Evolutionary conservation across 2,888 invertebrate species (phyloP).

Genomic region (Trichopria drosophilae): DNA sequence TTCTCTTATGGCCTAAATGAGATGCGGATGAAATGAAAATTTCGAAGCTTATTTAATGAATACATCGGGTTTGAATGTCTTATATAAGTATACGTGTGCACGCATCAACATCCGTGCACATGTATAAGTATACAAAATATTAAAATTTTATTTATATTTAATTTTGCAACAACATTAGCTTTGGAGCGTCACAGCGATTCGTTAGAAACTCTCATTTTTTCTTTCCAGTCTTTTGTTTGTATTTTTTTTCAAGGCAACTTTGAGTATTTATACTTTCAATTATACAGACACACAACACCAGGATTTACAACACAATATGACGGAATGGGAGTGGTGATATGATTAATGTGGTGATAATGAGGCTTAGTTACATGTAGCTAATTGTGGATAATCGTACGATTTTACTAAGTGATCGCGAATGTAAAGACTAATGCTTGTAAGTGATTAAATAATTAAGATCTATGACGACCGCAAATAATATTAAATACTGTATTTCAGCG

Average conservation of each 20-base stretch:
- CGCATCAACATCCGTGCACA: too few species aligned
- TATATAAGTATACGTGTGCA: slow-evolving; percentile 25
- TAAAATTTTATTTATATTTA: background rate
- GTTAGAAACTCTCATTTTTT: slow-evolving; percentile 43
- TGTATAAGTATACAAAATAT: too few species aligned
- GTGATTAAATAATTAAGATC: too few species aligned
- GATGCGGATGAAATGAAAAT: slow-evolving; percentile 16
- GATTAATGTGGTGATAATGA: slow-evolving; percentile 31
- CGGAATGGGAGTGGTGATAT: slow-evolving; percentile 32
- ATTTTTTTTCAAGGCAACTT: slow-evolving; percentile 43
- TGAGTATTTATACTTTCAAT: slow-evolving; percentile 59
- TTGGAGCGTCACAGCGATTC: slow-evolving; percentile 44
- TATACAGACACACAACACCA: slow-evolving; percentile 56
- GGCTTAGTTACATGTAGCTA: slow-evolving; percentile 16
- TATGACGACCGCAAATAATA: too few species aligned
- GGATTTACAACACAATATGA: slow-evolving; percentile 51
- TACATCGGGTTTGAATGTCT: slow-evolving; percentile 17
- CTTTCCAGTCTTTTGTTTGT: background rate
- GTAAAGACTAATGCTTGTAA: too few species aligned
- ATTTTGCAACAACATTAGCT: slow-evolving; percentile 19
- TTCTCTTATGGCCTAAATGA: slow-evolving; percentile 37
- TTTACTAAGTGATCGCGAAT: too few species aligned
- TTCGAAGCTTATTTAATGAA: slow-evolving; percentile 7
- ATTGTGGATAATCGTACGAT: slow-evolving; percentile 4
- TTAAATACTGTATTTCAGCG: slow-evolving; percentile 27